Evolutionary conservation across 2,888 invertebrate genomes (phyloP).

Genomic region (Callosobruchus maculatus): DNA sequence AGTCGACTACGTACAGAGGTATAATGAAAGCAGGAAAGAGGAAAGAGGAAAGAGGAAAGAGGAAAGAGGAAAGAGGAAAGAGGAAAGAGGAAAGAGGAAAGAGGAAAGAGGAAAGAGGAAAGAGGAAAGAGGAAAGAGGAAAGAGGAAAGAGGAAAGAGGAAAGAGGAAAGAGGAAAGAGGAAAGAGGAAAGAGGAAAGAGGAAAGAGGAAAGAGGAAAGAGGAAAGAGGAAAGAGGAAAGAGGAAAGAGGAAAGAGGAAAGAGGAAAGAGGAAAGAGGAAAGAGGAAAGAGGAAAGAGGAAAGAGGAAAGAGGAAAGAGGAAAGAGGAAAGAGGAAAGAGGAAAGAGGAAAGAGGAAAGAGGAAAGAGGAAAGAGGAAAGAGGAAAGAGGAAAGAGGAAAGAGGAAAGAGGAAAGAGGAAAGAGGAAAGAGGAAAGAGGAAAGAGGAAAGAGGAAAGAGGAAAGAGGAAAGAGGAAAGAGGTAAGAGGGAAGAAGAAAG

Average conservation of each 20-base stretch:
- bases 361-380: background rate
- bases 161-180: background rate
- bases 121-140: too few relatives aligned
- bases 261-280: background rate
- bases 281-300: too few relatives aligned
- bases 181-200: background rate
- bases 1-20: too few relatives aligned
- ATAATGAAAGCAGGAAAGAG: too few relatives aligned
- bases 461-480: background rate
- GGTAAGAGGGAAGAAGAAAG: background rate
- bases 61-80: too few relatives aligned
- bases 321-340: background rate
- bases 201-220: background rate
- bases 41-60: too few relatives aligned
- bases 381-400: constrained; percentile 1
- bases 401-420: background rate
- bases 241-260: background rate
- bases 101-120: too few relatives aligned
- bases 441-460: background rate
- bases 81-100: too few relatives aligned
- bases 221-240: constrained; percentile 4
- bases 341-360: background rate
- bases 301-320: too few relatives aligned
- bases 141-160: too few relatives aligned
- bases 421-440: background rate